phyloP scores from a whole-genome alignment of 2,113 vertebrate genomes.

The Crocuta crocuta region DNA sequence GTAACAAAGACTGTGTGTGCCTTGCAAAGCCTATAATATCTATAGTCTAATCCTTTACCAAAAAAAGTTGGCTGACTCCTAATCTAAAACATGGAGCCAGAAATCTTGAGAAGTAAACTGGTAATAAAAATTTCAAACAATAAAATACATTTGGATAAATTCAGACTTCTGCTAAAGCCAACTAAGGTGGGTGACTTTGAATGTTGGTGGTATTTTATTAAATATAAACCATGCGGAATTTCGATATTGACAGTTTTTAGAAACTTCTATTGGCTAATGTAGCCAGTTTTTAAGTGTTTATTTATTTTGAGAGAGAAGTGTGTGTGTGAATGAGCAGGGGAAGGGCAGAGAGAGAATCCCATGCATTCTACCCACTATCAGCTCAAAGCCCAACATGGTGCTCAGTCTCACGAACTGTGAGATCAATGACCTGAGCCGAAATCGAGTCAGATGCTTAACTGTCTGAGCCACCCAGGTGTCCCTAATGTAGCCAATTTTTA shows the following conservation, averaged over 20 bases:
- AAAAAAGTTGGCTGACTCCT: not conserved
- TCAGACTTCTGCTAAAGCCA: not conserved
- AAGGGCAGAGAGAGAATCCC: too few species aligned
- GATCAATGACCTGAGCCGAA: too few species aligned
- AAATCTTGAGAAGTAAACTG: not conserved
- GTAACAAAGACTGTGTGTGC: not conserved
- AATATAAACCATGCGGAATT: not conserved
- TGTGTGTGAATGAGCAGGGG: too few species aligned
- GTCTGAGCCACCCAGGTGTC: too few species aligned
- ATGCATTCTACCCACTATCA: too few species aligned
- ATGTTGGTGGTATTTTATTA: not conserved
- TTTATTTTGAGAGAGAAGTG: too few species aligned
- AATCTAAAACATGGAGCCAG: not conserved
- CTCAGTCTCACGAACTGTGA: too few species aligned
- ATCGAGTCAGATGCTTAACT: too few species aligned
- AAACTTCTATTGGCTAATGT: not conserved
- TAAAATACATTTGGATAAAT: not conserved
- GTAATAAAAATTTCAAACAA: constrained; percentile 18
- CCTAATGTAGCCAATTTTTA: not conserved
- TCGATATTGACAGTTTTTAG: not conserved
- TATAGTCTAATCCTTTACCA: not conserved
- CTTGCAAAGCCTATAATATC: constrained; percentile 28
- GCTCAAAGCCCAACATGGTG: too few species aligned
- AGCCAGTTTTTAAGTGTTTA: not conserved
- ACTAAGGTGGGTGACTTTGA: not conserved